Evolutionary conservation across 92 coral and sea anemone species (phyloP).

Genomic region (Zoanthus sociatus): DNA sequence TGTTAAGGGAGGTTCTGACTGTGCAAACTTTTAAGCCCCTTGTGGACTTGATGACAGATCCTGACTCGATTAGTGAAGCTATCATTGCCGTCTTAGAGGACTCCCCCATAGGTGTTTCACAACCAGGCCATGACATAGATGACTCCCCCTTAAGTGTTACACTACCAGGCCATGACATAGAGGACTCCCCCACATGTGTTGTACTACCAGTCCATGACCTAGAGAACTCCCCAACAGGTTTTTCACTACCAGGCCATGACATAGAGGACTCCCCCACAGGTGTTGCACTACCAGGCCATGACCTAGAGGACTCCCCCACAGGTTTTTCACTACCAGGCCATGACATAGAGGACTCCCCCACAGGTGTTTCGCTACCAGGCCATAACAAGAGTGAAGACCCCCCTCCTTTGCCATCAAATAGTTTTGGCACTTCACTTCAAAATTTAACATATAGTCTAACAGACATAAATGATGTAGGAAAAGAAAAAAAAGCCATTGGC

Average conservation of each 20-base stretch:
- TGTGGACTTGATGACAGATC: conserved; percentile 69
- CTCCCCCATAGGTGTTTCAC: not conserved
- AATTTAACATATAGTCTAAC: not conserved
- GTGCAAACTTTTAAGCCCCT: conserved; percentile 73
- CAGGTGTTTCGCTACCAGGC: too few species aligned
- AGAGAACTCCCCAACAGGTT: not conserved
- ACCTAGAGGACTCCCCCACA: too few species aligned
- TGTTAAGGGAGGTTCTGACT: conserved; percentile 90
- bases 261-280: not conserved
- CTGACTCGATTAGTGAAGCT: conserved; percentile 88
- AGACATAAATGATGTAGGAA: not conserved
- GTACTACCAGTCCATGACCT: not conserved
- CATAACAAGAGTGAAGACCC: not conserved
- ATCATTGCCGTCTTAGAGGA: conserved; percentile 66
- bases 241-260: not conserved
- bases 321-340: too few species aligned
- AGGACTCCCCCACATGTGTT: not conserved
- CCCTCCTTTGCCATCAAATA: not conserved
- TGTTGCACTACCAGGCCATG: too few species aligned
- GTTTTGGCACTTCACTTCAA: not conserved
- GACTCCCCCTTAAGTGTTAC: not conserved
- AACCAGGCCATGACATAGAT: not conserved
- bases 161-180: not conserved
- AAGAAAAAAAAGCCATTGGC: not conserved
- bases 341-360: too few species aligned